Evolutionary conservation across 2,113 vertebrate species (phyloP), one percentile per base, ranked within the genome.

Genomic region (Rutilus rutilus): DNA sequence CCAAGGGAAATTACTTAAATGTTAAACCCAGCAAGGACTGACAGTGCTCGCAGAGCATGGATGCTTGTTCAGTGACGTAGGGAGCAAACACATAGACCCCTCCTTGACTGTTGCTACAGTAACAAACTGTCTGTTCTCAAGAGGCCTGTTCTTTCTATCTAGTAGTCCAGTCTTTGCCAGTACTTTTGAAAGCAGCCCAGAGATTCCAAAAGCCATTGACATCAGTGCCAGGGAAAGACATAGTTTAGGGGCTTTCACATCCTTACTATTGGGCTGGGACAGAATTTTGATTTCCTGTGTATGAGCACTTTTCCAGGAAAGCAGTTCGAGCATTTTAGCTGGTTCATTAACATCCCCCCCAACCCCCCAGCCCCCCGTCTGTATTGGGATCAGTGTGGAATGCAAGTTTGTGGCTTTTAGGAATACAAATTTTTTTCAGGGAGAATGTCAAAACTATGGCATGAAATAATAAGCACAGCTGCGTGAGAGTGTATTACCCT

Each of bases 301-400:
- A 78, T 45, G 64, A 83, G 57, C 54, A 47, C 21, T 86, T 78
- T 69, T 78, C 79, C 87, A 82, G 83, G 45, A 82, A 82, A 86
- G 64, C 69, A 19, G 25, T 83, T 86, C 17, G 52, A 79, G 47
- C 60, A 10, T 17, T 75, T 60, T 30, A 86, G 45, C 59, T 42
- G 79, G 57, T 50, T 84, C 69, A n/a, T 36, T 57, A 57, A n/a
- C 67, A 36, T 12, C 30, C 47, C 39, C 67, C 12, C 52, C 30
- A 0, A 2, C 14, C 45, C 65, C 42, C 36, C 17, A 25, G 33
- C 52, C 59, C 65, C 39, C 33, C n/a, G 10, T 14, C 52, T 74
- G 52, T 39, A 45, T 25, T 77, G 30, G 60, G 60, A 42, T n/a
- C 60, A 54, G 47, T 11, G 57, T 17, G 25, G 67, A 45, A 71